Percentiles rank a stretch among this genome's conserved stretches.
Conservation (phyloP, 2,888 invertebrate species). For the Deroplatys truncata region DNA sequence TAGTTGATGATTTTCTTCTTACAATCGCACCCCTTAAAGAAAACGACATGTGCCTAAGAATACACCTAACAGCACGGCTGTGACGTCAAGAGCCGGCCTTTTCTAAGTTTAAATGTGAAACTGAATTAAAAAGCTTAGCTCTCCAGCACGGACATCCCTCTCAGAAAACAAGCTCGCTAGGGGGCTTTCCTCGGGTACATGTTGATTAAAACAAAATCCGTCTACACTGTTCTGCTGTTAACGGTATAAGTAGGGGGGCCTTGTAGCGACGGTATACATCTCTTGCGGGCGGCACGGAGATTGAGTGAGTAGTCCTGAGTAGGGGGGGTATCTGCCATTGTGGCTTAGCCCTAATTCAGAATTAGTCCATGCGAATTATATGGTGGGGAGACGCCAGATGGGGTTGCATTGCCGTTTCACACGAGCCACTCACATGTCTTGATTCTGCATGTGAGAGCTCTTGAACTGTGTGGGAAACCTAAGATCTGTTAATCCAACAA, state of each 20-base stretch:
- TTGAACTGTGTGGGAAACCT: background rate
- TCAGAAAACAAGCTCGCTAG: constrained; percentile 9
- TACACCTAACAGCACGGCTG: background rate
- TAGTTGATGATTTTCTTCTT: no score
- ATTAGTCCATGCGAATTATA: constrained; percentile 14
- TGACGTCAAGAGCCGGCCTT: background rate
- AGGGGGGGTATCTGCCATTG: background rate
- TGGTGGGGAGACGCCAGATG: background rate
- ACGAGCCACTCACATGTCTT: background rate
- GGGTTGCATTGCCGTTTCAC: background rate
- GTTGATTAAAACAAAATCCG: constrained; percentile 15
- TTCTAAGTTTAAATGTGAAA: background rate
- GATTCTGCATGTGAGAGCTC: background rate
- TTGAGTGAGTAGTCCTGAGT: background rate
- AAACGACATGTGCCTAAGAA: no score
- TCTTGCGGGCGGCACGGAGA: constrained; percentile 7
- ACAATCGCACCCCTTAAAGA: no score
- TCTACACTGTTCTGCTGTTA: constrained; percentile 22
- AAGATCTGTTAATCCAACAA: background rate
- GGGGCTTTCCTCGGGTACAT: constrained; percentile 14
- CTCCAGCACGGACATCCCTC: background rate
- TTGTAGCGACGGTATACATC: constrained; percentile 9
- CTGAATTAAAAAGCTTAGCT: background rate
- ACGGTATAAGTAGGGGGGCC: background rate
- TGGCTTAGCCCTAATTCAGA: constrained; percentile 15